Percentiles rank a stretch among this genome's conserved stretches.
These are phyloP conservation scores for Zoanthus sociatus DNA, from an alignment of 92 coral and sea anemone species.

Conservation along the genomic window DNA sequence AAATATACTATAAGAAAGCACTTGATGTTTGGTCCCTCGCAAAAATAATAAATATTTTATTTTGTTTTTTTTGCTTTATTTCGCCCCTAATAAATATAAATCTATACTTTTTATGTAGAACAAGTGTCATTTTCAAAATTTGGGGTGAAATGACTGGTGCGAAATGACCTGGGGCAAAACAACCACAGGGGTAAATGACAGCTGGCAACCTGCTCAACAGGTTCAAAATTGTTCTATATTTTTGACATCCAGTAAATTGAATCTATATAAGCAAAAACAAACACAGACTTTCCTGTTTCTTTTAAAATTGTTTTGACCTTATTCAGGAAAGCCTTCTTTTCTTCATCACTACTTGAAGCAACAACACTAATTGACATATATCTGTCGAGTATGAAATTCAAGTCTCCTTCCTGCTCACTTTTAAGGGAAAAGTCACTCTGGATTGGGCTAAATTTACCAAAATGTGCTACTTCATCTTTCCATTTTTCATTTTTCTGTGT, in stretches of 20 bases:
- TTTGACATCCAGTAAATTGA: constrained; percentile 32
- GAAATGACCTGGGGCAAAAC: no score
- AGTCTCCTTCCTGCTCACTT: constrained; percentile 8
- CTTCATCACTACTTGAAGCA: constrained; percentile 15
- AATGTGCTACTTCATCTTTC: constrained; percentile 2
- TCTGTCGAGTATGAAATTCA: constrained; percentile 25
- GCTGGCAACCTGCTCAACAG: no score
- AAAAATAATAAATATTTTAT: no score
- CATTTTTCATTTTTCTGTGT: constrained; percentile 14
- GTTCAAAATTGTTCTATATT: background rate
- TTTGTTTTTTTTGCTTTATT: no score
- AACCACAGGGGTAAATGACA: no score
- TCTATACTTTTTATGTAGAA: no score
- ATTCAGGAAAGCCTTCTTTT: background rate
- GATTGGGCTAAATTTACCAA: constrained; percentile 31
- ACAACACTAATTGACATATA: constrained; percentile 20
- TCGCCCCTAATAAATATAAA: no score
- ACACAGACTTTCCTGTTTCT: constrained; percentile 10
- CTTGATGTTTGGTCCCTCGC: no score
- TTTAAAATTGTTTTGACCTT: background rate
- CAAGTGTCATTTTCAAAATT: no score
- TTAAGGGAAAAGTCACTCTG: constrained; percentile 16
- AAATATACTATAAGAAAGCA: no score
- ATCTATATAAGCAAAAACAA: background rate
- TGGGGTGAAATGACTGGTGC: no score